These are phyloP conservation scores for Euleptes europaea DNA, from an alignment of 2,113 vertebrate genomes.

Conservation along the genomic window DNA sequence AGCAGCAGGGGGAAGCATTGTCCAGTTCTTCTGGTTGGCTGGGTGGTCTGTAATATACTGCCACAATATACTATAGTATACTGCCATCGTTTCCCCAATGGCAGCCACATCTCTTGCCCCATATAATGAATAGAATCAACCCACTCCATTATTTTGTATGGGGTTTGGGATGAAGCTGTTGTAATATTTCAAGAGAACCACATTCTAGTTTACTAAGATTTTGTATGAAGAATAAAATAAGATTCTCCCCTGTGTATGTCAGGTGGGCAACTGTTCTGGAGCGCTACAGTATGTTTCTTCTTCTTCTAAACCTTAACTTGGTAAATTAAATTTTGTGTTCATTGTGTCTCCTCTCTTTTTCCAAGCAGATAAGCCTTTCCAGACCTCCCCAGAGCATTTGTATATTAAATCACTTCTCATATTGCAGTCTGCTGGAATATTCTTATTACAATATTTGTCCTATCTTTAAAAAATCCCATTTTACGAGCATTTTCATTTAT, in stretches of 20 bases:
- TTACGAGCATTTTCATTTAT: constrained; percentile 33
- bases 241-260: not conserved
- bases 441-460: not conserved
- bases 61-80: too few species aligned
- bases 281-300: not conserved
- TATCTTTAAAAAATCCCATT: constrained; percentile 36
- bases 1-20: too few species aligned
- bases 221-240: not conserved
- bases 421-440: constrained; percentile 1
- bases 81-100: not conserved
- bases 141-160: not conserved
- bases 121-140: not conserved
- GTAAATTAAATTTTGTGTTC: constrained; percentile 9
- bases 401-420: constrained; percentile 38
- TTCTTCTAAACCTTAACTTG: not conserved
- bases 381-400: constrained; percentile 43
- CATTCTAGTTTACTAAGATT: not conserved
- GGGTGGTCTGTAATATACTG: too few species aligned
- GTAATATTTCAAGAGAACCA: too few species aligned
- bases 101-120: not conserved
- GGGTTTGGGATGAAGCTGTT: too few species aligned
- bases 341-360: constrained; percentile 39
- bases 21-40: too few species aligned
- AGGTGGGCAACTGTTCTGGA: not conserved
- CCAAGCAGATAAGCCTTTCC: constrained; percentile 43